Base-by-base conservation (phyloP, 2,888 invertebrate genomes). In the Stegophylla sp. region DNA sequence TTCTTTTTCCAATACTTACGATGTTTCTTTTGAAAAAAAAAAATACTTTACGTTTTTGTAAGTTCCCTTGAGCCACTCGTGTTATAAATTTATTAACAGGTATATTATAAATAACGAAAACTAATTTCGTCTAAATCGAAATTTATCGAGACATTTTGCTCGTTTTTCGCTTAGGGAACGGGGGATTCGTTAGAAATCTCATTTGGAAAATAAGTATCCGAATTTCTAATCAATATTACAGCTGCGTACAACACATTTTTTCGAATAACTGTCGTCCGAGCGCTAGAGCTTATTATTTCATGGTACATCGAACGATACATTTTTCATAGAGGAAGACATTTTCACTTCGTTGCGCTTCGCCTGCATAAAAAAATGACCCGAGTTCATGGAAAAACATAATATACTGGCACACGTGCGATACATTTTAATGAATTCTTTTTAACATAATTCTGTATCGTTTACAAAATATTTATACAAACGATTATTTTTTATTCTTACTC, bases 371-470 rank as follows among this genome's bases (percentile, higher is more conserved):
- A 66, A 66, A 23, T 17, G 26, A n/a, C 3, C 2, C 9, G 3
- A 15, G 48, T 9, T 9, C 9, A 15, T 26, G 26, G 26, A 26
- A 48, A 67, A 45, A 67, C 17, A 10, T 66, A 17, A 20, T 66
- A 12, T 9, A 64, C 20, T 10, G 20, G 34, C 56, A 20, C 4
- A 45, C 67, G 67, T 23, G 5, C 20, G 48, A 26, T 48, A 64
- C 64, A 45, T 66, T 23, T 66, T 48, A 67, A 67, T 48, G 67
- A 26, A 67, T 48, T 67, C 43, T 34, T 34, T n/a, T 5, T 34
- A 34, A 34, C 34, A 34, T 34, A 34, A n/a, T n/a, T 34, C 7
- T 7, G 34, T 34, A 34, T 34, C 34, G 34, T 34, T 5, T 5
- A 34, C 34, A 34, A 34, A n/a, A n/a, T n/a, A n/a, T n/a, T n/a